These are phyloP conservation scores for Caenorhabditis panamensis DNA, from an alignment of 2,888 invertebrate species.

Conservation along the genomic window DNA sequence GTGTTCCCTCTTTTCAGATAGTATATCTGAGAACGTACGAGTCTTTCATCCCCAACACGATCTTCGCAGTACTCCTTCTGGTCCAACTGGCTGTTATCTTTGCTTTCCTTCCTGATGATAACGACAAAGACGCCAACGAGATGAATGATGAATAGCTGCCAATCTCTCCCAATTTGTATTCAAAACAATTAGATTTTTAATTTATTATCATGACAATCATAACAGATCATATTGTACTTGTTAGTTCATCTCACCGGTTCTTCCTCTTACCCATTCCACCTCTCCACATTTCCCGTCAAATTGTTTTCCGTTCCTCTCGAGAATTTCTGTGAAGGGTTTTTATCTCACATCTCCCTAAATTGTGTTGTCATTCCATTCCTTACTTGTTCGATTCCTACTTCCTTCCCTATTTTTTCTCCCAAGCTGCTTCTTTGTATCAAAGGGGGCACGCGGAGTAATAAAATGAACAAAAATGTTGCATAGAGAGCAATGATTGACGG, in stretches of 20 bases:
- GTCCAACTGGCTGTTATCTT: slow-evolving; percentile 64
- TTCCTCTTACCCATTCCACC: slow-evolving; percentile 7
- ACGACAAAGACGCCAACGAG: slow-evolving; percentile 55
- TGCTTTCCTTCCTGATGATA: slow-evolving; percentile 46
- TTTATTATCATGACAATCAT: slow-evolving; percentile 8
- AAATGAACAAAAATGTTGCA: slow-evolving; percentile 42
- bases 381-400: slow-evolving; percentile 13
- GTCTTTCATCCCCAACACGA: slow-evolving; percentile 63
- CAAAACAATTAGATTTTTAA: slow-evolving; percentile 7
- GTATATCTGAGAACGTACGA: slow-evolving; percentile 63
- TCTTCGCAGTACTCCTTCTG: slow-evolving; percentile 73
- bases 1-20: slow-evolving; percentile 60
- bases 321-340: neutral
- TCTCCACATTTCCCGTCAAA: neutral
- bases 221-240: slow-evolving; percentile 2
- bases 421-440: slow-evolving; percentile 27
- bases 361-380: slow-evolving; percentile 10
- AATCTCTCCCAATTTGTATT: neutral
- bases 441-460: slow-evolving; percentile 21
- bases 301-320: neutral
- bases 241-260: slow-evolving; percentile 20
- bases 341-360: neutral
- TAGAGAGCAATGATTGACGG: slow-evolving; percentile 30
- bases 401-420: neutral
- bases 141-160: slow-evolving; percentile 55